A percentile compares a stretch with the other conserved stretches of the same genome.
Evolutionary conservation across 2,888 invertebrate genomes (phyloP).

Genomic region (Alloplasta piceator): DNA sequence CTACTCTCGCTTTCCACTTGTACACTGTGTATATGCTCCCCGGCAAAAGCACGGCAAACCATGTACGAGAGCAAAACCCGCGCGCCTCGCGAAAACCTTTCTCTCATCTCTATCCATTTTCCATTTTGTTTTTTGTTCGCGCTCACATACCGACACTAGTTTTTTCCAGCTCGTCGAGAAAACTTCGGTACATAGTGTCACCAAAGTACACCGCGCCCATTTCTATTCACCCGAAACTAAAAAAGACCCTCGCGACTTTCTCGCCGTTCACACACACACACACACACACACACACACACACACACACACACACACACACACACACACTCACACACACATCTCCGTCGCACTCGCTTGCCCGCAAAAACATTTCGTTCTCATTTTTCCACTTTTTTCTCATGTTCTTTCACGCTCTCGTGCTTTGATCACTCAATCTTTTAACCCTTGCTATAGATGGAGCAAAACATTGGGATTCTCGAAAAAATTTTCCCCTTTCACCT

Average conservation of each 20-base stretch:
- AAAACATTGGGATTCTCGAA: too few relatives aligned
- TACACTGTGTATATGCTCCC: slow-evolving; percentile 16
- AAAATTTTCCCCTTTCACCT: too few relatives aligned
- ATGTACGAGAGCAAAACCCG: slow-evolving; percentile 31
- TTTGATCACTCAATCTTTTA: too few relatives aligned
- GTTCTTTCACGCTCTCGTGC: background rate
- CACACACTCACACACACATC: background rate
- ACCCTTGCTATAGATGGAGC: too few relatives aligned
- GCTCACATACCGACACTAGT: background rate
- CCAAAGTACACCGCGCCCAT: too few relatives aligned
- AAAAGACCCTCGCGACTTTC: background rate
- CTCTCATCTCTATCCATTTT: slow-evolving; percentile 40
- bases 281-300: background rate
- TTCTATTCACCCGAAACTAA: too few relatives aligned
- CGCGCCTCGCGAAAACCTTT: slow-evolving; percentile 14
- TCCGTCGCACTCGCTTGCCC: too few relatives aligned
- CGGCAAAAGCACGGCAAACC: slow-evolving; percentile 38
- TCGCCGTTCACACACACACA: slow-evolving; percentile 7
- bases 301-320: background rate
- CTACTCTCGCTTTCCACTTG: slow-evolving; percentile 20
- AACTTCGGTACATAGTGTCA: too few relatives aligned
- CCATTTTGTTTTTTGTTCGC: slow-evolving; percentile 12
- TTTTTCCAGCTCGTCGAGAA: background rate
- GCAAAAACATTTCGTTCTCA: too few relatives aligned
- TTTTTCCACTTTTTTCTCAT: background rate